Conservation (phyloP, 2,113 vertebrate genomes). For the Erinaceus europaeus region DNA sequence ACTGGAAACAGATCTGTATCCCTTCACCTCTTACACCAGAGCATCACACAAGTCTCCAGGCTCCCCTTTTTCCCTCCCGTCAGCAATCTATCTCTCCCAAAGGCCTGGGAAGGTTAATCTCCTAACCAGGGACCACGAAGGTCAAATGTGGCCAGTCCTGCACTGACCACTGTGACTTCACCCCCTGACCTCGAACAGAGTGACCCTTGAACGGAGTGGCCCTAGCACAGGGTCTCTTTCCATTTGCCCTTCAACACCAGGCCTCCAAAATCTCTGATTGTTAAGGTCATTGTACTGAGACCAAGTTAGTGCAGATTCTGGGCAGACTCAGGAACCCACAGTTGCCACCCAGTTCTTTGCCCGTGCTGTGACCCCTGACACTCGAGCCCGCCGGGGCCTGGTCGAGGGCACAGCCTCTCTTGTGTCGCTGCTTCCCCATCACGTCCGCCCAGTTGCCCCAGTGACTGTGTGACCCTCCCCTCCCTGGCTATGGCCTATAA, state of each 20-base stretch:
- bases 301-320: neutral
- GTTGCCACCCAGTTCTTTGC: neutral
- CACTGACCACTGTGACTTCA: neutral
- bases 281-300: neutral
- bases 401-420: neutral
- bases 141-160: neutral
- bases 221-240: neutral
- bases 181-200: neutral
- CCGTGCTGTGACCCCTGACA: neutral
- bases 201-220: too few relatives aligned
- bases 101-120: neutral
- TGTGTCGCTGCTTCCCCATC: conserved; percentile 44
- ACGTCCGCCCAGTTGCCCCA: conserved; percentile 64
- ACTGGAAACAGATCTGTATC: neutral
- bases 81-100: neutral
- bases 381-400: neutral
- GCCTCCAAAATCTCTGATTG: neutral
- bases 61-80: neutral
- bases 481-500: conserved; percentile 68
- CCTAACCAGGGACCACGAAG: neutral
- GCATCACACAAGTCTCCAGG: neutral
- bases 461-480: conserved; percentile 72
- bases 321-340: neutral
- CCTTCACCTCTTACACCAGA: neutral
- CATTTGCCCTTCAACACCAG: neutral